These are phyloP conservation scores for Deroplatys truncata DNA, from an alignment of 2,888 invertebrate species.

Conservation along the genomic window DNA sequence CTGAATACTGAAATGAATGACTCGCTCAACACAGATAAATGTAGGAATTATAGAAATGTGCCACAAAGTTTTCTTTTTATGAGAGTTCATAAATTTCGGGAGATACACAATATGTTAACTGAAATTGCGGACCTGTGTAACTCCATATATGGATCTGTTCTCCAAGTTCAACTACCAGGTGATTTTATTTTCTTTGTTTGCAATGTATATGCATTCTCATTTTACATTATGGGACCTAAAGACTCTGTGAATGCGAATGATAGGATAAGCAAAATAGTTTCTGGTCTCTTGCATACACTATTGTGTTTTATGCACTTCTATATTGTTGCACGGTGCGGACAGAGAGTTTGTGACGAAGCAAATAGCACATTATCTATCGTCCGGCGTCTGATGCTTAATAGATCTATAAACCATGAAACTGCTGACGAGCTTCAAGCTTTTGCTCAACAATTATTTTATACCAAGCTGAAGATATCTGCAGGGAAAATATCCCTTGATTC, in stretches of 20 bases:
- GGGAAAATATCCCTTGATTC: background rate
- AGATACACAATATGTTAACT: background rate
- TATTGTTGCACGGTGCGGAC: background rate
- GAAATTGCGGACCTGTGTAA: background rate
- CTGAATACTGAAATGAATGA: background rate
- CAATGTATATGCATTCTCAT: background rate
- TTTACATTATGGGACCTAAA: background rate
- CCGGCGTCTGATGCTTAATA: background rate
- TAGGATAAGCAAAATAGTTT: background rate
- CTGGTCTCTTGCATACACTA: background rate
- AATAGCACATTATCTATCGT: background rate
- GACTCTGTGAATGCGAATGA: background rate
- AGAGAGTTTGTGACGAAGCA: background rate
- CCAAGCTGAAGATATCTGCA: background rate
- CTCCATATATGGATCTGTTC: background rate
- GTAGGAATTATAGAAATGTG: too few species aligned
- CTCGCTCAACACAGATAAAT: background rate
- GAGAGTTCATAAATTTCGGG: too few species aligned
- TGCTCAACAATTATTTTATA: background rate
- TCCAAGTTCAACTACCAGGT: background rate
- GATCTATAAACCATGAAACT: background rate
- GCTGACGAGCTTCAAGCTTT: background rate
- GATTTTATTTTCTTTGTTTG: background rate
- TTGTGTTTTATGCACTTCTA: background rate
- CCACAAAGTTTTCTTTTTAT: too few species aligned